Conservation (phyloP, 2,888 invertebrate genomes). For the Aporophyla lueneburgensis region DNA sequence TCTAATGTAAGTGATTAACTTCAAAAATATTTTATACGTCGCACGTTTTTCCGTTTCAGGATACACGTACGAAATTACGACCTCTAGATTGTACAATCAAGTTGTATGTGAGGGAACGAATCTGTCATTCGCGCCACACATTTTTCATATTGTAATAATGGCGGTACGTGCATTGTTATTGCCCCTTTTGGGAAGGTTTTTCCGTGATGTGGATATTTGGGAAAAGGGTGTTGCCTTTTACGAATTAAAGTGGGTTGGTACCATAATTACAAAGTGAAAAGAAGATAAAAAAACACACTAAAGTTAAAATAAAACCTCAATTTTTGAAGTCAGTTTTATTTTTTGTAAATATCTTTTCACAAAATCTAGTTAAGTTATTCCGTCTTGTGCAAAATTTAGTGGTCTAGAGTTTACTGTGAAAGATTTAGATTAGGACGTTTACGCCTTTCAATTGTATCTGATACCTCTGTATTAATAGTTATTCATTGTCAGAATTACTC, state of each 20-base stretch:
- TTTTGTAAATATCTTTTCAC: too few species aligned
- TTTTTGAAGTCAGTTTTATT: too few species aligned
- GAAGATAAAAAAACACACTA: too few species aligned
- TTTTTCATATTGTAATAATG: constrained; percentile 55
- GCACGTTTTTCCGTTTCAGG: constrained; percentile 45
- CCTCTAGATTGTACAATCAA: constrained; percentile 52
- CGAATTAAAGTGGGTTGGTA: too few species aligned
- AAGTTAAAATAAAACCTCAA: too few species aligned
- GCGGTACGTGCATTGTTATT: constrained; percentile 42
- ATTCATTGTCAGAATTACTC: not conserved
- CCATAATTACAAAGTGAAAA: too few species aligned
- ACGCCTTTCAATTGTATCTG: not conserved
- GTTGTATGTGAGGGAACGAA: constrained; percentile 52
- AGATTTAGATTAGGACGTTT: not conserved
- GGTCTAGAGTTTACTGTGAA: not conserved
- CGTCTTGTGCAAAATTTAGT: too few species aligned
- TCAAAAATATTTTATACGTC: constrained; percentile 55
- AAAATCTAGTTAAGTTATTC: too few species aligned
- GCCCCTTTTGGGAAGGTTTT: not conserved
- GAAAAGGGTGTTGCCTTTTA: not conserved
- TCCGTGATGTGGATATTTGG: not conserved
- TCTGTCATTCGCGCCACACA: constrained; percentile 50
- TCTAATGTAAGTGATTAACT: constrained; percentile 44
- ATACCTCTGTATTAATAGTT: too few species aligned
- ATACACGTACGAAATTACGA: constrained; percentile 48